A percentile compares a stretch with the other conserved stretches of the same genome.
Conservation (phyloP, 2,113 vertebrate species). For the Pimephales promelas region DNA sequence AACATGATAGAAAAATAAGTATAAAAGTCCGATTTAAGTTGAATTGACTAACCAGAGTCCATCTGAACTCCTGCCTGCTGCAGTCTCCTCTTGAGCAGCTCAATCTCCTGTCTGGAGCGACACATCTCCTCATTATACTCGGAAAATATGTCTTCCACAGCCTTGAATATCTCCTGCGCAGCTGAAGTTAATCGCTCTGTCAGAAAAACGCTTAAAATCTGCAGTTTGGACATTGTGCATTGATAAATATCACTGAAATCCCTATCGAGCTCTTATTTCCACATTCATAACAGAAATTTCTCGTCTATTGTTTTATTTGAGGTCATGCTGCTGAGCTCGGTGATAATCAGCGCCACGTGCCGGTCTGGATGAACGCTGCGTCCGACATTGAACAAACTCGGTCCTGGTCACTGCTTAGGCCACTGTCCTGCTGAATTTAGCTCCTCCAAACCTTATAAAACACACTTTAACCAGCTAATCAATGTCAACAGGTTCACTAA, state of each 20-base stretch:
- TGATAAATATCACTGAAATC: not conserved
- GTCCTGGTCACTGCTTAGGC: no score
- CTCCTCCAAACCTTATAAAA: no score
- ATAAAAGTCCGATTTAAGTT: not conserved
- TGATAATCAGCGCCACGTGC: not conserved
- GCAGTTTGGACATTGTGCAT: constrained; percentile 71
- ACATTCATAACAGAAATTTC: not conserved
- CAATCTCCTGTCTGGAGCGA: constrained; percentile 73
- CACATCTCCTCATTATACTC: constrained; percentile 79
- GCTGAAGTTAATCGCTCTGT: constrained; percentile 77
- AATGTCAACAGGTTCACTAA: no score
- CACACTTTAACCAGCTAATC: no score
- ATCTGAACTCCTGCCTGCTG: constrained; percentile 74
- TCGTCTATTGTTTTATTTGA: not conserved
- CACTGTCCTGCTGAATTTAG: no score
- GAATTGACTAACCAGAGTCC: constrained; percentile 73
- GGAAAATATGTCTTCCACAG: constrained; percentile 74
- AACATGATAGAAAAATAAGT: not conserved
- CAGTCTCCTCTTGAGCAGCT: constrained; percentile 74
- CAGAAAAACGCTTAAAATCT: constrained; percentile 75
- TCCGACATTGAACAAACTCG: no score
- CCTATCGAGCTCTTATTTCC: not conserved
- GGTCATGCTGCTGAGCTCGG: not conserved
- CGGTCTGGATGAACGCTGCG: constrained; percentile 5
- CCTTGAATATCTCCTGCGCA: constrained; percentile 78